Evolutionary conservation across 2,888 invertebrate species (phyloP).

Genomic region (Leptinotarsa haldemani): DNA sequence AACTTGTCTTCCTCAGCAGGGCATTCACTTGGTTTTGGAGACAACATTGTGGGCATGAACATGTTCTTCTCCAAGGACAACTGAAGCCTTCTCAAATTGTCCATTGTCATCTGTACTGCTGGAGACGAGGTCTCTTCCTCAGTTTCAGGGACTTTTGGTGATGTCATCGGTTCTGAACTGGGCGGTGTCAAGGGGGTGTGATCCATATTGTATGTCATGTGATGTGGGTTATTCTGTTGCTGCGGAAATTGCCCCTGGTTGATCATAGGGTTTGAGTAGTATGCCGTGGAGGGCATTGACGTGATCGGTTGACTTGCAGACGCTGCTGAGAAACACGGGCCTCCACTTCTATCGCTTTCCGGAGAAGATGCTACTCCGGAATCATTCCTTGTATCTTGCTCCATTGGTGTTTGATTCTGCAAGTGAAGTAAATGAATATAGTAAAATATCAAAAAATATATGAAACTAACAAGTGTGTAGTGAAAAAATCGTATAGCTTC

Average conservation of each 20-base stretch:
- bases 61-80: conserved; percentile 60
- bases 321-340: conserved; percentile 38
- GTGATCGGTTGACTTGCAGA: conserved; percentile 28
- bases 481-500: not conserved
- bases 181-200: conserved; percentile 71
- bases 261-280: conserved; percentile 49
- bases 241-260: conserved; percentile 19
- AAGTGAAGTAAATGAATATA: conserved; percentile 44
- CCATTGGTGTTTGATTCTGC: conserved; percentile 71
- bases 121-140: conserved; percentile 32
- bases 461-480: not conserved
- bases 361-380: conserved; percentile 73
- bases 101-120: conserved; percentile 55
- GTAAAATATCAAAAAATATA: no score
- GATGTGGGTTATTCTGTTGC: conserved; percentile 31
- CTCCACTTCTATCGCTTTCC: conserved; percentile 66
- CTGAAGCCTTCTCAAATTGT: conserved; percentile 59
- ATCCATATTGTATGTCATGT: conserved; percentile 26
- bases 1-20: conserved; percentile 67
- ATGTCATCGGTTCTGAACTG: conserved; percentile 65
- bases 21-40: conserved; percentile 56
- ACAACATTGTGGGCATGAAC: conserved; percentile 47
- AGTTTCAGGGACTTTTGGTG: conserved; percentile 53
- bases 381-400: conserved; percentile 67
- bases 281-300: conserved; percentile 51